phyloP scores from a whole-genome alignment of 2,797 vertebrate genomes.

The Microtus agrestis region DNA sequence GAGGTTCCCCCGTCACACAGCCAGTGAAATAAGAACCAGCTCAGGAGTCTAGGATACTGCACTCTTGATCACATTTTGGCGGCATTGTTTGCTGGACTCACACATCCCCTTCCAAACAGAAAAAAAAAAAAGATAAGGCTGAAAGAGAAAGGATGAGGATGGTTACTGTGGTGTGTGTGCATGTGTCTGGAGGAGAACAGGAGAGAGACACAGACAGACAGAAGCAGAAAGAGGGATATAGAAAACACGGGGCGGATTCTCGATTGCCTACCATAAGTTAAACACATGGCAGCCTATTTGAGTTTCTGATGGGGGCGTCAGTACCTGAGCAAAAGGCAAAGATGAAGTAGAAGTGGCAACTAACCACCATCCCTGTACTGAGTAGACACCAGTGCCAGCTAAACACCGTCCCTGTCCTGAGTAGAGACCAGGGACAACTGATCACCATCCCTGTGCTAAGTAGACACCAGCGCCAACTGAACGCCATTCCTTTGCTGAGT shows the following conservation, averaged over 20 bases:
- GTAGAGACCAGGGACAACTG: not conserved
- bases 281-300: not conserved
- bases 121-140: not conserved
- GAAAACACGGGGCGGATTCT: not conserved
- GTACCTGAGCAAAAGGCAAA: not conserved
- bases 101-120: too few species aligned
- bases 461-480: not conserved
- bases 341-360: not conserved
- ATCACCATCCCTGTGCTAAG: too few species aligned
- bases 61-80: not conserved
- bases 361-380: not conserved
- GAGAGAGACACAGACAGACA: not conserved
- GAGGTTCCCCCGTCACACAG: not conserved
- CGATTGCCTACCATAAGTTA: not conserved
- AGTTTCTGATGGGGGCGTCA: not conserved
- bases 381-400: not conserved
- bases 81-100: not conserved
- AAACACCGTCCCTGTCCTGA: not conserved
- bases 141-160: not conserved
- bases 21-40: not conserved
- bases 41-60: not conserved
- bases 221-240: too few species aligned
- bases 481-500: not conserved
- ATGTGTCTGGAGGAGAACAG: not conserved
- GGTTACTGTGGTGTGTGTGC: too few species aligned